Evolutionary conservation across 2,888 invertebrate genomes (phyloP).

Genomic region (Yponomeuta malinellus): DNA sequence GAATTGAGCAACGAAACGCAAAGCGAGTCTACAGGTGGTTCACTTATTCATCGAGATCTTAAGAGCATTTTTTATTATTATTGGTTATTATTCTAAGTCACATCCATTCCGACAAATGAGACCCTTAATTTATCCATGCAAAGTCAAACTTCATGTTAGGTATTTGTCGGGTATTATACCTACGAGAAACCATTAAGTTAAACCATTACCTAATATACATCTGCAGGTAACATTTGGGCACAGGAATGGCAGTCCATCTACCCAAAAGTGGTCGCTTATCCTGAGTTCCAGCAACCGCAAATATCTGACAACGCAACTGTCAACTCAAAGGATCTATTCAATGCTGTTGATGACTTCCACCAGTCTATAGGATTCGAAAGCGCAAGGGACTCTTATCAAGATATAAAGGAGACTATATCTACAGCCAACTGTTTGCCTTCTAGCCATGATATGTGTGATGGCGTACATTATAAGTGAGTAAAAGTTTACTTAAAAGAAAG

Average conservation of each 20-base stretch:
- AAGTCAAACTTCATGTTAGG: no score
- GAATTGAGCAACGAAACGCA: not conserved
- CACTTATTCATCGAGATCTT: not conserved
- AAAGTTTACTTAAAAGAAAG: not conserved
- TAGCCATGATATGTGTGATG: conserved; percentile 82
- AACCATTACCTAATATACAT: not conserved
- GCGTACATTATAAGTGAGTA: conserved; percentile 77
- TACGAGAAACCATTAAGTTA: not conserved
- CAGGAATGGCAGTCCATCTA: conserved; percentile 76
- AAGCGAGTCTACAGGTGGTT: not conserved
- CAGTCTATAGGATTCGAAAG: conserved; percentile 76
- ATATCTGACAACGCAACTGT: conserved; percentile 57
- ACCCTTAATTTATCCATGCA: no score
- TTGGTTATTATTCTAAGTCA: no score
- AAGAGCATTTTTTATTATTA: no score
- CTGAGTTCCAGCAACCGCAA: conserved; percentile 69
- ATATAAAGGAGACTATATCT: conserved; percentile 74
- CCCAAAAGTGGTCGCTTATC: conserved; percentile 67
- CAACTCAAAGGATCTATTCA: conserved; percentile 67
- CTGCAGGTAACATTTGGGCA: conserved; percentile 79
- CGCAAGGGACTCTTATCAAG: conserved; percentile 76
- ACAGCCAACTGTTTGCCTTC: conserved; percentile 80
- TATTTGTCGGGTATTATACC: not conserved
- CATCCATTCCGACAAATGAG: no score
- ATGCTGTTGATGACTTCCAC: conserved; percentile 78